Percentiles rank a stretch among this genome's conserved stretches.
Conservation (phyloP, 2,888 invertebrate genomes). For the Heteropelma amictum region DNA sequence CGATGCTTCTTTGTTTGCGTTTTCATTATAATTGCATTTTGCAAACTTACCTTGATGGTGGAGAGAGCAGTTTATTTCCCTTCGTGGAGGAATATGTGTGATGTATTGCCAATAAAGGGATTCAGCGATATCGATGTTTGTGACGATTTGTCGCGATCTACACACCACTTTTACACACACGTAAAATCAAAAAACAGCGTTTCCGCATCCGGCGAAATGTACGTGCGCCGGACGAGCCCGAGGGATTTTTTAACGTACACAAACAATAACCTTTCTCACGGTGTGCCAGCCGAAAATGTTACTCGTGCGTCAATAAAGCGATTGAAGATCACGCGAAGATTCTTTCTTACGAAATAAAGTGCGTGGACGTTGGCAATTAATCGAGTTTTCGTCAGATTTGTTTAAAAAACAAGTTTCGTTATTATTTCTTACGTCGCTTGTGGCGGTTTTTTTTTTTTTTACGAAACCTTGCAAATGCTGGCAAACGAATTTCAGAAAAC, state of each 20-base stretch:
- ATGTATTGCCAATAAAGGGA: background rate
- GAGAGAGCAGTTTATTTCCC: background rate
- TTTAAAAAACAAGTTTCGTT: too few relatives aligned
- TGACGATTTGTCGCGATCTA: background rate
- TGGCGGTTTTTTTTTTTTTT: too few relatives aligned
- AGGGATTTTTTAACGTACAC: background rate
- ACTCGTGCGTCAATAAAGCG: background rate
- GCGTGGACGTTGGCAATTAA: background rate
- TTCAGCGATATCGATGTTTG: background rate
- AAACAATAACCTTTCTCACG: background rate
- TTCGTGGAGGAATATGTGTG: background rate
- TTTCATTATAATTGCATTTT: too few relatives aligned
- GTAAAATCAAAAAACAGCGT: background rate
- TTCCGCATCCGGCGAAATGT: background rate
- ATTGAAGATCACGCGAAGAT: background rate
- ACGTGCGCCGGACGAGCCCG: background rate
- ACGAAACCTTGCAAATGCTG: too few relatives aligned
- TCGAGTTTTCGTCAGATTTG: background rate
- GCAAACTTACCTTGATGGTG: constrained; percentile 4
- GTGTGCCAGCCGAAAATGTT: background rate
- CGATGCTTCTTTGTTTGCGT: background rate
- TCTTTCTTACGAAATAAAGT: background rate
- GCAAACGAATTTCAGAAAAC: too few relatives aligned
- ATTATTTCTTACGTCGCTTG: too few relatives aligned
- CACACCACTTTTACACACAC: background rate